A percentile compares a stretch with the other conserved stretches of the same genome.
These are phyloP conservation scores for Didymodactylos carnosus DNA, from an alignment of 2,888 invertebrate genomes.

Conservation along the genomic window DNA sequence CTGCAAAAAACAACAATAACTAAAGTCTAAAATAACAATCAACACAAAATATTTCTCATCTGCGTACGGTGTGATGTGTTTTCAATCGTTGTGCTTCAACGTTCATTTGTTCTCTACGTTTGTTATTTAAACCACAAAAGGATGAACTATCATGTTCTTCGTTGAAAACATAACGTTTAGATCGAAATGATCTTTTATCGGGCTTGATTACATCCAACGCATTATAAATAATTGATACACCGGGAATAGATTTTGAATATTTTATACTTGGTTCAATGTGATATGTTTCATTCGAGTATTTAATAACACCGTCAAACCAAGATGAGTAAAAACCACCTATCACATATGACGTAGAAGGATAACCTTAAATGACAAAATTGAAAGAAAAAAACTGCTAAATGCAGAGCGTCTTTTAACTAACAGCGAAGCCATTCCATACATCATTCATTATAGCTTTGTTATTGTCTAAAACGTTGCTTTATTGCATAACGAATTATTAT, in stretches of 20 bases:
- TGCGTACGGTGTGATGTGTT: neutral
- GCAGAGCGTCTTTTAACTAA: neutral
- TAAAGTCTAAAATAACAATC: too few species aligned
- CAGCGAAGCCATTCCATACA: too few species aligned
- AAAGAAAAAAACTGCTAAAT: neutral
- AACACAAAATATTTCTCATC: too few species aligned
- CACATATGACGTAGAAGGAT: conserved; percentile 1
- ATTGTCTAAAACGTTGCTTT: too few species aligned
- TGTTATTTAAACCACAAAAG: neutral
- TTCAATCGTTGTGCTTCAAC: neutral
- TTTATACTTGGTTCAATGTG: conserved; percentile 5
- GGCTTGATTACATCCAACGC: neutral
- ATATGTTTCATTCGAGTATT: neutral
- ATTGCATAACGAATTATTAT: too few species aligned
- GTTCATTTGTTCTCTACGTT: neutral
- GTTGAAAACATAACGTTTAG: neutral
- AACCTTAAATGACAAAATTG: neutral
- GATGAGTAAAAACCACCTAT: conserved; percentile 6
- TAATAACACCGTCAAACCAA: conserved; percentile 7
- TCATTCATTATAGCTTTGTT: too few species aligned
- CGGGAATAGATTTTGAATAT: neutral
- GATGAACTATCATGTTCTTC: neutral
- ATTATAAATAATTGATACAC: conserved; percentile 9
- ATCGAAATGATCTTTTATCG: neutral
- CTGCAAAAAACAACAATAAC: too few species aligned